These are phyloP conservation scores for Anthopleura sola DNA, from an alignment of 64 coral and sea anemone genomes.

Conservation along the genomic window DNA sequence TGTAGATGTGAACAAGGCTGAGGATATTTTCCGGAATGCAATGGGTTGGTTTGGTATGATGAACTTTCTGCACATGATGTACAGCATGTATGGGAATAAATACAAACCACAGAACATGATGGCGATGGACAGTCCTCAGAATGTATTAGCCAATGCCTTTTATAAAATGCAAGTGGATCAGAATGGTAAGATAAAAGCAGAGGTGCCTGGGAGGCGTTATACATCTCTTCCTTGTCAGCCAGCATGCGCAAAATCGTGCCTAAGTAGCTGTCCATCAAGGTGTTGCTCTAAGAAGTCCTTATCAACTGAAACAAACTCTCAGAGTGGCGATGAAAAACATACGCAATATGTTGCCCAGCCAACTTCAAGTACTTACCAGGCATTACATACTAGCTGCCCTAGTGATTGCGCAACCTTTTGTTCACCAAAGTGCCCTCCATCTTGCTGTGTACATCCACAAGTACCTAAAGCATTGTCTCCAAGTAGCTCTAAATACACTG, in stretches of 20 bases:
- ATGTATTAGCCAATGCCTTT: not conserved
- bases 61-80: slow-evolving; percentile 83
- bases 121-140: not conserved
- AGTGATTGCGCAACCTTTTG: slow-evolving; percentile 6
- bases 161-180: not conserved
- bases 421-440: not conserved
- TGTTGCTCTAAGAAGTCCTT: slow-evolving; percentile 11
- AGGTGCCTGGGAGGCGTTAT: not conserved
- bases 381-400: slow-evolving; percentile 30
- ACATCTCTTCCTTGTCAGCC: not conserved
- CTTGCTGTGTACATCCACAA: slow-evolving; percentile 24
- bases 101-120: slow-evolving; percentile 6
- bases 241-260: slow-evolving; percentile 19
- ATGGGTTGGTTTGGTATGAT: slow-evolving; percentile 89
- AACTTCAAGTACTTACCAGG: not conserved
- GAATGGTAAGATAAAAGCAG: slow-evolving; percentile 3
- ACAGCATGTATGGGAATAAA: slow-evolving; percentile 47
- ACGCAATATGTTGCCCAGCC: not conserved
- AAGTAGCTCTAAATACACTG: not conserved
- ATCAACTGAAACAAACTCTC: not conserved
- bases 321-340: not conserved
- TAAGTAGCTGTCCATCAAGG: slow-evolving; percentile 7
- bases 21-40: slow-evolving; percentile 37
- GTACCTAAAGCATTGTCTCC: not conserved
- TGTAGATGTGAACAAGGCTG: slow-evolving; percentile 6